Base-by-base conservation (phyloP, 2,113 vertebrate species). In the Gallinago paraguaiae region DNA sequence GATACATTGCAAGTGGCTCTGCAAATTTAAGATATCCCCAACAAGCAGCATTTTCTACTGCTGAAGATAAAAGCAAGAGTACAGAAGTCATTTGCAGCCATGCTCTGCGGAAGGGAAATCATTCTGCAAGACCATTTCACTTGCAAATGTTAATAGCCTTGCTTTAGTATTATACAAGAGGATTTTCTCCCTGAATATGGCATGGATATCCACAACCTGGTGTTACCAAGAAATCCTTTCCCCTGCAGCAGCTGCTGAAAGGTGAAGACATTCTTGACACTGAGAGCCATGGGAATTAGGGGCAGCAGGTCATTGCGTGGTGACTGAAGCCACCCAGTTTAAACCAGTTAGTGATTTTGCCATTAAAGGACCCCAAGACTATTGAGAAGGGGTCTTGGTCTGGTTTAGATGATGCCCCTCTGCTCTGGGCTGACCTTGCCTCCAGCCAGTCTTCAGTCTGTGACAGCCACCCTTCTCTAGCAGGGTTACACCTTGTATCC, bases 351-450 rank as follows among this genome's bases (percentile, higher is more conserved):
- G 33, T 27, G 33, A 30, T 14, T 41, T 76, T 4, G 3, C 33
- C 25, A 37, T 6, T 68, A 27, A 43, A 64, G n/a, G 61, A 41
- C 57, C 11, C 25, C 22, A n/a, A 6, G 7, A 8, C 22, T n/a
- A 11, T 1, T 30, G 17, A 13, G 23, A 46, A 4, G 7, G 23
- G 30, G 9, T 12, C 1, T 0, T 65, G 33, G 13, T 77, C 48
- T 51, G 12, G 24, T 57, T 53, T 41, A 41, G n/a, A 19, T 39
- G 41, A 45, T 27, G 23, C 17, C 20, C 6, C 11, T 7, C 13
- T 31, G 39, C 39, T n/a, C 23, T 60, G 18, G 24, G 45, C 25
- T 60, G 22, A 37, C 5, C 2, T 24, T 9, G 5, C 22, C 11
- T 56, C 41, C 24, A 75, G 11, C 9, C 59, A 43, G 13, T 16